These are phyloP conservation scores for Bovichtus diacanthus DNA, from an alignment of 2,797 vertebrate species.

Conservation along the genomic window DNA sequence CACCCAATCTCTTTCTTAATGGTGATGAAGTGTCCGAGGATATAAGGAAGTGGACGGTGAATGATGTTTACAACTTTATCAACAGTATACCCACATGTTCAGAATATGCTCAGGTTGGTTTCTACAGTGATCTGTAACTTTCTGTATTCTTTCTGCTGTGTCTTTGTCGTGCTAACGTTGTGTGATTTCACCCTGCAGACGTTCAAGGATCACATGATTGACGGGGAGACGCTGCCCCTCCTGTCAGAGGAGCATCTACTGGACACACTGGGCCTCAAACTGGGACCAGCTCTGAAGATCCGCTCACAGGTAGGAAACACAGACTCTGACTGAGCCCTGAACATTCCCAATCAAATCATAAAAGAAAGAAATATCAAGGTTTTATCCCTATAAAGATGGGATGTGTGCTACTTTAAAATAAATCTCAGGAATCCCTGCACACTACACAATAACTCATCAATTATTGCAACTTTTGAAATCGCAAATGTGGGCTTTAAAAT, in stretches of 20 bases:
- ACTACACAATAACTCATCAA: no score
- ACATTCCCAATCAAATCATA: background rate
- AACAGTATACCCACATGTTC: constrained; percentile 92
- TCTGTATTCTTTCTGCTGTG: background rate
- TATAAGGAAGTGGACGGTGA: constrained; percentile 93
- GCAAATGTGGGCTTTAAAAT: background rate
- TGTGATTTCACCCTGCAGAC: constrained; percentile 76
- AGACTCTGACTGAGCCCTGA: background rate
- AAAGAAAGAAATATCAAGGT: background rate
- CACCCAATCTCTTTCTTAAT: constrained; percentile 86
- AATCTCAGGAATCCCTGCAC: background rate
- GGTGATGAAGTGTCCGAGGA: constrained; percentile 90
- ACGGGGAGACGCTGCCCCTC: constrained; percentile 95
- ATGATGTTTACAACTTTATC: constrained; percentile 93
- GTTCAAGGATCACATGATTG: constrained; percentile 97
- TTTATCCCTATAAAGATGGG: background rate
- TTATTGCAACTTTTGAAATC: background rate
- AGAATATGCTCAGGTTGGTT: constrained; percentile 93
- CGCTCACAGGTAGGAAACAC: constrained; percentile 90
- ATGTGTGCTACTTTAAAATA: background rate
- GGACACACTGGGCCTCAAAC: constrained; percentile 94
- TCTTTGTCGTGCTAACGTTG: constrained; percentile 24
- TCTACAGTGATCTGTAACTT: background rate
- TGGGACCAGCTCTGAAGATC: constrained; percentile 95
- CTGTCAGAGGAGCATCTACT: constrained; percentile 96